A percentile compares a stretch with the other conserved stretches of the same genome.
Conservation (phyloP, 2,888 invertebrate species). For the Rhorus exstirpatorius region DNA sequence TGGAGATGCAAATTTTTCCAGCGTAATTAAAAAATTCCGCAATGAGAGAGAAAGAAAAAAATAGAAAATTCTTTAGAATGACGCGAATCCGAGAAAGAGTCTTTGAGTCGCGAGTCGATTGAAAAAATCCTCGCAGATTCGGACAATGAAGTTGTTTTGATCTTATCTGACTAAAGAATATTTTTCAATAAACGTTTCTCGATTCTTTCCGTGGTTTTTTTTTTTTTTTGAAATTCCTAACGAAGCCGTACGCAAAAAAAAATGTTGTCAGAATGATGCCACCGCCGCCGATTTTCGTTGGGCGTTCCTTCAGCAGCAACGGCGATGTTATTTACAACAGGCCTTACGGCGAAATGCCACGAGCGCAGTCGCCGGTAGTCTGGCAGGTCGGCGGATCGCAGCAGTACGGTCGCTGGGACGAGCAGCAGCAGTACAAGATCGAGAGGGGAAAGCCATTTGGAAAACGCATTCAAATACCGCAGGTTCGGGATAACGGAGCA, state of each 20-base stretch:
- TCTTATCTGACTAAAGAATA: slow-evolving; percentile 82
- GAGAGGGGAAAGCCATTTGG: slow-evolving; percentile 76
- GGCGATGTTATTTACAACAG: slow-evolving; percentile 78
- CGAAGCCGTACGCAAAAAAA: neutral
- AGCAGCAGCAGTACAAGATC: slow-evolving; percentile 73
- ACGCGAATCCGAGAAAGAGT: slow-evolving; percentile 82
- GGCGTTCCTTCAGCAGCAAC: slow-evolving; percentile 78
- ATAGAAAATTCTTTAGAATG: slow-evolving; percentile 72
- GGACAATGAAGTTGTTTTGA: slow-evolving; percentile 81
- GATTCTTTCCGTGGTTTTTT: neutral
- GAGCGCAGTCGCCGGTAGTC: slow-evolving; percentile 80
- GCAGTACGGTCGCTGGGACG: slow-evolving; percentile 79
- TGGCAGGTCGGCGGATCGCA: slow-evolving; percentile 78
- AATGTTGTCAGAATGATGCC: slow-evolving; percentile 77
- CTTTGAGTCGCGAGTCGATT: slow-evolving; percentile 82
- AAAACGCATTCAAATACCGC: slow-evolving; percentile 78
- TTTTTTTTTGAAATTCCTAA: neutral
- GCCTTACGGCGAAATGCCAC: slow-evolving; percentile 79
- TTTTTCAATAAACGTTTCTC: neutral
- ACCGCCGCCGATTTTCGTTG: slow-evolving; percentile 79
- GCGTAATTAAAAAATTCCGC: no score
- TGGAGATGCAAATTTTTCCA: no score
- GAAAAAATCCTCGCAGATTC: slow-evolving; percentile 79
- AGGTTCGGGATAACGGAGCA: slow-evolving; percentile 75
- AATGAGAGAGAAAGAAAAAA: neutral